A percentile compares a stretch with the other conserved stretches of the same genome.
These are phyloP conservation scores for Silurus aristotelis DNA, from an alignment of 2,797 vertebrate genomes.

Conservation along the genomic window DNA sequence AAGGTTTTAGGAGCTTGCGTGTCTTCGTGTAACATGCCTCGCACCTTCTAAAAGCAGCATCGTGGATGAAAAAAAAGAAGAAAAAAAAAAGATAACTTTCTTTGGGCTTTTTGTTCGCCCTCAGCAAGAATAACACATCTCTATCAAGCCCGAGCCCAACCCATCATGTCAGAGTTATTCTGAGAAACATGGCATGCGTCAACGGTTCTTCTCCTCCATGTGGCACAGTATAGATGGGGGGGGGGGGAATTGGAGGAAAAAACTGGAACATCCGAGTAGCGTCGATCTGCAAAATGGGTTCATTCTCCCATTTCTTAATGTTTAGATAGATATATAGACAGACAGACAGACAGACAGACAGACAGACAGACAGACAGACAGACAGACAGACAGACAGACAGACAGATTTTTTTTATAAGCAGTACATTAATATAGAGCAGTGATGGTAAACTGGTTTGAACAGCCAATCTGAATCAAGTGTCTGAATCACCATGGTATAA, in stretches of 20 bases:
- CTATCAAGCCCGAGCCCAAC: conserved; percentile 45
- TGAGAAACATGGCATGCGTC: conserved; percentile 46
- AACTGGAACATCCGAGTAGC: conserved; percentile 42
- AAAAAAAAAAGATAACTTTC: background rate
- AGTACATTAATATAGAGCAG: no score
- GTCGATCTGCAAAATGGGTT: conserved; percentile 45
- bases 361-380: no score
- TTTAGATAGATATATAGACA: background rate
- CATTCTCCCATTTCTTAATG: conserved; percentile 40
- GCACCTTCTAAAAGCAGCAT: conserved; percentile 36
- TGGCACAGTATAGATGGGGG: conserved; percentile 33
- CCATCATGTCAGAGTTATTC: conserved; percentile 49
- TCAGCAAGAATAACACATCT: conserved; percentile 45
- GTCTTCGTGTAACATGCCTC: background rate
- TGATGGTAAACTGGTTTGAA: no score
- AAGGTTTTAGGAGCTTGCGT: background rate
- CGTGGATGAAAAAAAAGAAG: background rate
- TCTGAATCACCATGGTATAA: no score
- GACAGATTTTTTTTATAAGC: no score
- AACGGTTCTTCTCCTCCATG: conserved; percentile 28
- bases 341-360: no score
- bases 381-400: no score
- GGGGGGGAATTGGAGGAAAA: background rate
- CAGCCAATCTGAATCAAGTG: no score
- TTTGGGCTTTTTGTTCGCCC: conserved; percentile 16